Evolutionary conservation across 2,888 invertebrate species (phyloP), one percentile per base, ranked within the genome.

Genomic region (Gortyna flavago): DNA sequence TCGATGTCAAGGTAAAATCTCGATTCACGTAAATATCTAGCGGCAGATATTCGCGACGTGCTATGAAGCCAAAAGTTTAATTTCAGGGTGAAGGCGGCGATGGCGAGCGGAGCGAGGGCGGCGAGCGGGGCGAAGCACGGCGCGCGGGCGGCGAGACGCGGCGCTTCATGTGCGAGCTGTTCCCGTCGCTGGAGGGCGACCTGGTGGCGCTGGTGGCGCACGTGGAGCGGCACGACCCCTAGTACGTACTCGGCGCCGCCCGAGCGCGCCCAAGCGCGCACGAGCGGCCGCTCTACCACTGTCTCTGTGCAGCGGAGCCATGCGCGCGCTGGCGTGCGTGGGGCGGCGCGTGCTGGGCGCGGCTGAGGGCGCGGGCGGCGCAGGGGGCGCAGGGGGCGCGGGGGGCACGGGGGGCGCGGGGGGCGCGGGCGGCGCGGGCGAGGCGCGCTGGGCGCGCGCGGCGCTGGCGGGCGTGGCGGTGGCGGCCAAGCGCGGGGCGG

Each of bases 271-370:
- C 41, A 11, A 41, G 41, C 11, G 41, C 41, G 73, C 79, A 29
- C 81, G 71, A 13, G 85, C 41, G 79, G 38, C 64, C 98, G 98
- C 95, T 25, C 5, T 44, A 41, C 29, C 21, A 25, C 3, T n/a
- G 44, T 79, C 44, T 87, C 93, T 78, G 76, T 95, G 77, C 91
- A 99, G 99, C 95, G 99, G 99, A 93, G 99, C 99, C 73, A 98
- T 99, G 97, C 99, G 99, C 89, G 98, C 99, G 82, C 97, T 99
- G 91, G 99, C 99, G 25, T 97, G 98, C 87, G 97, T 99, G 90
- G 99, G 99, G 85, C 98, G 99, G 91, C 99, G 99, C 92, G 99
- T 99, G 44, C 98, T 99, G 97, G 98, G 91, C 99, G 99, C 93
- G 99, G 99, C 93, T 99, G 79, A 75, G 84, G 79, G 80, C 48